Percentiles rank a stretch among this genome's conserved stretches.
phyloP scores from a whole-genome alignment of 1,140 invertebrate genomes.

The Zaprionus capensis region DNA sequence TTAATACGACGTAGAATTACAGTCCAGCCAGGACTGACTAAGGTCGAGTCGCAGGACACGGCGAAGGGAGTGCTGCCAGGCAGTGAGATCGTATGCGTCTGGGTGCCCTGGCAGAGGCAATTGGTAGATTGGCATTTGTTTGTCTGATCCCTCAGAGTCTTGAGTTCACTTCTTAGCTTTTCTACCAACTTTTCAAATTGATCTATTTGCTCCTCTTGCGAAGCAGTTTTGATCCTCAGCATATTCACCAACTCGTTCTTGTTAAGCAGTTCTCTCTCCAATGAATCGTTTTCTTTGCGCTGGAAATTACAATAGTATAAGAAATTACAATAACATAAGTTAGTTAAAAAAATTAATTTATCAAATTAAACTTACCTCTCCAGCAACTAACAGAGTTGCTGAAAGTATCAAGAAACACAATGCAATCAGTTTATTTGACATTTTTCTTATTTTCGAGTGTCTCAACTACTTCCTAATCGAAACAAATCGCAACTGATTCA shows the following conservation, averaged over 20 bases:
- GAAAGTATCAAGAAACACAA: constrained; percentile 2
- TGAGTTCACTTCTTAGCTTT: background rate
- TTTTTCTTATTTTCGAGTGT: background rate
- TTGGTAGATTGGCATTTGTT: constrained; percentile 30
- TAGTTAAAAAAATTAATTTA: too few relatives aligned
- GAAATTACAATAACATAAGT: too few relatives aligned
- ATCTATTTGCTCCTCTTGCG: constrained; percentile 29
- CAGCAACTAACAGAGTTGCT: background rate
- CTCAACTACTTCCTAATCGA: background rate
- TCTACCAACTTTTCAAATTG: constrained; percentile 22
- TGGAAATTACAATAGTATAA: too few relatives aligned
- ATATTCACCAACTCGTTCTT: constrained; percentile 35
- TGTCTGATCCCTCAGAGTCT: background rate
- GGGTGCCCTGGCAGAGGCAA: constrained; percentile 32
- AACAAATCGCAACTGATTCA: constrained; percentile 36
- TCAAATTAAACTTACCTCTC: constrained; percentile 1
- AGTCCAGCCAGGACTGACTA: constrained; percentile 30
- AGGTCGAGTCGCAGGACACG: constrained; percentile 32
- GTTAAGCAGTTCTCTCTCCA: constrained; percentile 17
- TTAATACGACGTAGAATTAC: constrained; percentile 28
- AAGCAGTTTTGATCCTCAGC: constrained; percentile 24
- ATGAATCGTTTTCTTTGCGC: background rate
- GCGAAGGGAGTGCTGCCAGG: constrained; percentile 27
- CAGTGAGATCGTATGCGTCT: constrained; percentile 13
- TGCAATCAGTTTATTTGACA: constrained; percentile 2